Evolutionary conservation across 2,888 invertebrate species (phyloP).

Genomic region (Patella pellucida): DNA sequence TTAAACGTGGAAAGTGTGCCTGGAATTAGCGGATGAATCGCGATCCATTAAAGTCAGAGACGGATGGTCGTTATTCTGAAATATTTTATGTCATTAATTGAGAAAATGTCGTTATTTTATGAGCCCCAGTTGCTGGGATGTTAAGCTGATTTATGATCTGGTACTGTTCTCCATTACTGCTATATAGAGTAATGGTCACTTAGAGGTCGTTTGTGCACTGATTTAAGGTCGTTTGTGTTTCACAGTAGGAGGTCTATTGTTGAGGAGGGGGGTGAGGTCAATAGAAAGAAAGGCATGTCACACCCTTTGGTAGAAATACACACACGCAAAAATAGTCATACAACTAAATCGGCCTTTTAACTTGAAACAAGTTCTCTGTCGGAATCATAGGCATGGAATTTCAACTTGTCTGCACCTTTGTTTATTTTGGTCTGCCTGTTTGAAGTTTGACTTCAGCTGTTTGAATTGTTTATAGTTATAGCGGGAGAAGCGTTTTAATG

Average conservation of each 20-base stretch:
- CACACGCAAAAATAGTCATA: too few species aligned
- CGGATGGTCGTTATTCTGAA: background rate
- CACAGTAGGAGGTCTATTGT: slow-evolving; percentile 10
- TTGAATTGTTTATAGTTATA: background rate
- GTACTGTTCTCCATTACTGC: too few species aligned
- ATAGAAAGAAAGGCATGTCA: background rate
- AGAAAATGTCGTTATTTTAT: slow-evolving; percentile 5
- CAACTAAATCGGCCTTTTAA: too few species aligned
- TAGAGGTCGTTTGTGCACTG: background rate
- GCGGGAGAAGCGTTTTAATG: background rate
- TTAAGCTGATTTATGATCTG: too few species aligned
- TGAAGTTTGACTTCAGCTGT: slow-evolving; percentile 4
- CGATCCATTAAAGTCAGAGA: slow-evolving; percentile 5
- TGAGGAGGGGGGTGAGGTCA: background rate
- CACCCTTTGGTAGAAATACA: background rate
- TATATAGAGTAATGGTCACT: background rate
- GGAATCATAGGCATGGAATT: too few species aligned
- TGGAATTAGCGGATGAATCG: background rate
- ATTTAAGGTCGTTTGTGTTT: background rate
- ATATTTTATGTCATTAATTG: background rate
- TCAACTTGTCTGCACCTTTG: too few species aligned
- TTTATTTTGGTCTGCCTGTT: background rate
- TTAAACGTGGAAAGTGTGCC: slow-evolving; percentile 4
- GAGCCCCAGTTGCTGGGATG: background rate
- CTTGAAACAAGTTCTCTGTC: too few species aligned